These are phyloP conservation scores for Poeciliopsis turneri DNA, from an alignment of 2,797 vertebrate species.

Conservation along the genomic window DNA sequence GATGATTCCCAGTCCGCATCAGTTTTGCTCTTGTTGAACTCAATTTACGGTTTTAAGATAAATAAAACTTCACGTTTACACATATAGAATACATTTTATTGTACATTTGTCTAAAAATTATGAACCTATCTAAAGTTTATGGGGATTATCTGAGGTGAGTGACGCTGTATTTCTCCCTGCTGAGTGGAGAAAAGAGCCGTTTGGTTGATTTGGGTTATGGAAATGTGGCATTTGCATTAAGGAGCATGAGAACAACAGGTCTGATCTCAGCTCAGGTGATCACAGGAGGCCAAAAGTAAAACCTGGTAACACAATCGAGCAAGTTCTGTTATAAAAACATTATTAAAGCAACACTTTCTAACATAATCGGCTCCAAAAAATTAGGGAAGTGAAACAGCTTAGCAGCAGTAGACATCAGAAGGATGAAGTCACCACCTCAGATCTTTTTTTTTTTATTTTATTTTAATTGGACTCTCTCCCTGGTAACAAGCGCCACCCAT, in stretches of 20 bases:
- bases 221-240: slow-evolving; percentile 81
- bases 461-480: slow-evolving; percentile 43
- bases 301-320: slow-evolving; percentile 13
- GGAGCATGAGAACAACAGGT: slow-evolving; percentile 43
- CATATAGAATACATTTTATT: not conserved
- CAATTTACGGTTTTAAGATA: not conserved
- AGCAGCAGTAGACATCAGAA: slow-evolving; percentile 8
- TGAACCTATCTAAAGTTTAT: not conserved
- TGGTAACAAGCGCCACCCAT: slow-evolving; percentile 61
- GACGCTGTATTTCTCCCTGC: slow-evolving; percentile 13
- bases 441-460: slow-evolving; percentile 32
- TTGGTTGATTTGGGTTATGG: slow-evolving; percentile 82
- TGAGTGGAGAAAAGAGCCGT: slow-evolving; percentile 51
- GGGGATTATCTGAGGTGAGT: not conserved
- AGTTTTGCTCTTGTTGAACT: not conserved
- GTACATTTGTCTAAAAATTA: not conserved
- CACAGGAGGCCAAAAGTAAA: not conserved
- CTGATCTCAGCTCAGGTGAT: slow-evolving; percentile 51
- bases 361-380: not conserved
- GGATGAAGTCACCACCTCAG: slow-evolving; percentile 70
- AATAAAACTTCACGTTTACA: not conserved
- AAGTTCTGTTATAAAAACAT: slow-evolving; percentile 9
- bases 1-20: not conserved
- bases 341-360: slow-evolving; percentile 1
- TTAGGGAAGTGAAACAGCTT: slow-evolving; percentile 12